phyloP scores from a whole-genome alignment of 1,140 invertebrate genomes.

The Aphelenchoides besseyi region DNA sequence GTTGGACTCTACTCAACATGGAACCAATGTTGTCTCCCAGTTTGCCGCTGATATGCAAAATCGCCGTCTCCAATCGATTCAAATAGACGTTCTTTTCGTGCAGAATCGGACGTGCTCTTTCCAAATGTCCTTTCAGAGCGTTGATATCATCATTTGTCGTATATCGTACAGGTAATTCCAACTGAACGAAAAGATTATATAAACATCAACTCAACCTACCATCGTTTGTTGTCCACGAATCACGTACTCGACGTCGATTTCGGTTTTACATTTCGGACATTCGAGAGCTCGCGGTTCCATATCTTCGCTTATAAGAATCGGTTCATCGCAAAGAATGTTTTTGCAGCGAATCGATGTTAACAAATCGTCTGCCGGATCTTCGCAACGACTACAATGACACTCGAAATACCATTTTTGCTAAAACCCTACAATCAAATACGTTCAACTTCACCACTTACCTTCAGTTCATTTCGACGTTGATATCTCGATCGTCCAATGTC shows the following conservation, averaged over 20 bases:
- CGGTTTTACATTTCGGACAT: constrained; percentile 30
- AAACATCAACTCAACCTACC: background rate
- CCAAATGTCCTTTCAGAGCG: background rate
- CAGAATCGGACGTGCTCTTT: constrained; percentile 17
- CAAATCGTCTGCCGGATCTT: constrained; percentile 45
- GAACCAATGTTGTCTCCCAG: constrained; percentile 24
- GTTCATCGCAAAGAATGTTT: constrained; percentile 46
- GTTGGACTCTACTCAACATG: constrained; percentile 13
- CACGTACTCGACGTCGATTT: constrained; percentile 20
- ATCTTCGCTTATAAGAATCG: constrained; percentile 36
- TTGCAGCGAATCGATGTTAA: constrained; percentile 42
- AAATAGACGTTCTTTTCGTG: constrained; percentile 33
- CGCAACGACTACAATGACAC: constrained; percentile 45
- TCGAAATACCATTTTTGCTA: constrained; percentile 56
- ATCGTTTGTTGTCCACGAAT: constrained; percentile 32
- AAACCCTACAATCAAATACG: too few relatives aligned
- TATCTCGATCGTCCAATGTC: constrained; percentile 53
- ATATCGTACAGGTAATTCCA: constrained; percentile 18
- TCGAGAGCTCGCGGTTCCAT: constrained; percentile 20
- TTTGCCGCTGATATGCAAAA: constrained; percentile 28
- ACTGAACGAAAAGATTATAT: background rate
- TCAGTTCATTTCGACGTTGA: constrained; percentile 45
- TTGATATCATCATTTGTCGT: constrained; percentile 8
- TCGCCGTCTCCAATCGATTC: constrained; percentile 25
- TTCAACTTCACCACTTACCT: constrained; percentile 30